Conservation (phyloP, 2,113 vertebrate genomes). For the Xyliphius kryptos region DNA sequence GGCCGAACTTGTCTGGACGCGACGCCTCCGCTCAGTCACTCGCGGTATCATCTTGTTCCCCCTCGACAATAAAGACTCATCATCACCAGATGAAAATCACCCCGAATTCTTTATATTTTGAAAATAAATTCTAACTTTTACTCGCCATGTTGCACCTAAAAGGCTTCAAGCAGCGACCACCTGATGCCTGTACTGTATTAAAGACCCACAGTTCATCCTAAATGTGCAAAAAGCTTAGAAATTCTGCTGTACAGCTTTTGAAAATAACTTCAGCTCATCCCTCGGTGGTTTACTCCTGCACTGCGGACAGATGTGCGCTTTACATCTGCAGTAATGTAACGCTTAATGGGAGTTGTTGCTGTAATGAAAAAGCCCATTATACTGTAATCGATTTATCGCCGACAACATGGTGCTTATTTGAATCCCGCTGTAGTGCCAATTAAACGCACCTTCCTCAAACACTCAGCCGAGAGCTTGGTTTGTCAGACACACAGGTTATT, state of each 20-base stretch:
- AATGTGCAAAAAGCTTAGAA: no score
- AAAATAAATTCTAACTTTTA: not conserved
- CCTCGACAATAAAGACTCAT: constrained; percentile 1
- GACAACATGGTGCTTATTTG: not conserved
- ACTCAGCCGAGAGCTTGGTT: constrained; percentile 10
- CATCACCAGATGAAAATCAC: constrained; percentile 1
- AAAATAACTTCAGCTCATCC: no score
- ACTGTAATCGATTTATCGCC: not conserved
- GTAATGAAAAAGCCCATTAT: constrained; percentile 5
- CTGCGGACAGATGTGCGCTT: not conserved
- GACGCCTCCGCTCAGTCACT: not conserved
- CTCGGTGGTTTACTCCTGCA: not conserved
- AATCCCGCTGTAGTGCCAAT: constrained; percentile 13
- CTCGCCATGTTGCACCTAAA: no score
- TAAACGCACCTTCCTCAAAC: constrained; percentile 2
- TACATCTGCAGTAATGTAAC: not conserved
- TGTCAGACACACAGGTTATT: constrained; percentile 17
- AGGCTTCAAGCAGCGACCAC: no score
- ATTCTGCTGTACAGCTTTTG: no score
- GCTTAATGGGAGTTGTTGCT: not conserved
- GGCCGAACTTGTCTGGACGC: not conserved
- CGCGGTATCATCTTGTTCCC: not conserved
- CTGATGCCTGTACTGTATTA: no score
- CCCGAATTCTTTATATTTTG: not conserved
- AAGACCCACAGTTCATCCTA: no score